Base-by-base conservation (phyloP, 1,140 invertebrate genomes). In the Nephila pilipes region DNA sequence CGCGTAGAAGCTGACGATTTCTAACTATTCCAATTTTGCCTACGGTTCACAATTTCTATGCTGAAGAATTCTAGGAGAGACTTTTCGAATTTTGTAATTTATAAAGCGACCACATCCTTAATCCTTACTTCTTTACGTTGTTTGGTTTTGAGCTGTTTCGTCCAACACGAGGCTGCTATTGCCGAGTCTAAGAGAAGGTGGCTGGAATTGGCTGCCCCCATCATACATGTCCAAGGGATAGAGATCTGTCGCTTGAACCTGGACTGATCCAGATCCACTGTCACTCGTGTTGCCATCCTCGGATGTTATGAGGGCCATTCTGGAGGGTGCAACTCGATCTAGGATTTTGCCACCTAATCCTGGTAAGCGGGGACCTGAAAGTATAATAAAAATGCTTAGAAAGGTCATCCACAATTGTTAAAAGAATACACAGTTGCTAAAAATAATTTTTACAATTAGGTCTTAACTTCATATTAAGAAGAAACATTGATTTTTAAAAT, bases 211-310 rank as follows among this genome's bases (percentile, higher is more conserved):
- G 38, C 93, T 93, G 29, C 89, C 93, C 20, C 94, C 94, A 32
- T 94, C 94, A 57, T 94, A 94, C 85, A 94, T 94, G 32, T 94
- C 94, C 88, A 94, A 87, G n/a, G 94, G 94, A 46, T 94, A 94
- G 25, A 94, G 83, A 36, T 94, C 94, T 22, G 93, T 88, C 22
- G 89, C 91, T 81, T 94, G 94, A 6, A 94, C 94, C 54, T 94
- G 94, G 0, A 85, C 55, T 1, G 94, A 94, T 16, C 81, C 90
- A 3, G 85, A 90, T n/a, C 87, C 88, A 20, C 81, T 89, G 29
- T 85, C 88, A 29, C 85, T 93, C 14, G 58, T 92, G 80, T 85
- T 92, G 46, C 65, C 91, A 5, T 87, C 83, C 20, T 90, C 85
- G 2, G 60, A n/a, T n/a, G 83, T 29, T 29, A 93, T 93, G 18